phyloP scores from a whole-genome alignment of 2,113 vertebrate species.

The Menura novaehollandiae region DNA sequence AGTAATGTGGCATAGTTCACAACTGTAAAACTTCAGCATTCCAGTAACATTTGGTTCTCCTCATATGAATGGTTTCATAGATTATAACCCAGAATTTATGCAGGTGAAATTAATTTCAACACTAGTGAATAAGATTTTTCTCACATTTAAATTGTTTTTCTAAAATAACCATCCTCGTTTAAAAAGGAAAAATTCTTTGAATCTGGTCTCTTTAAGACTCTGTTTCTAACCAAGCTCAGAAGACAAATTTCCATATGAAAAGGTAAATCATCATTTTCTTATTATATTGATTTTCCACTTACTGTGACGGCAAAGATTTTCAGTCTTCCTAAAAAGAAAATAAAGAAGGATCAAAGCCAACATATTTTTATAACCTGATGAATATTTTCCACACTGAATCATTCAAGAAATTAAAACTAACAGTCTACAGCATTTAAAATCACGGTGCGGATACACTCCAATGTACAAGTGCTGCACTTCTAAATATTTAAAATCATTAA shows the following conservation, averaged over 20 bases:
- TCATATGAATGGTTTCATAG: conserved; percentile 11
- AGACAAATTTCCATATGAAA: conserved; percentile 43
- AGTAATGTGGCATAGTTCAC: not conserved
- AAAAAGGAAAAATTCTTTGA: not conserved
- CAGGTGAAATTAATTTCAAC: conserved; percentile 13
- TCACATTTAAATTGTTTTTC: conserved; percentile 9
- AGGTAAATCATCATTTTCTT: conserved; percentile 49
- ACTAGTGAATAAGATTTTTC: not conserved
- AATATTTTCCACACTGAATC: conserved; percentile 13
- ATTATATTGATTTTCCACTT: conserved; percentile 53
- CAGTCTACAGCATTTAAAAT: not conserved
- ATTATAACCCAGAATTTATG: not conserved
- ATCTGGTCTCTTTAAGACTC: not conserved
- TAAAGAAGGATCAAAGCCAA: conserved; percentile 5
- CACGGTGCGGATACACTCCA: not conserved
- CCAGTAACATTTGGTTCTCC: not conserved
- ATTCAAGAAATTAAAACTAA: conserved; percentile 11
- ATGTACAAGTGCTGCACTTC: not conserved
- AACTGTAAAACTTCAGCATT: conserved; percentile 18
- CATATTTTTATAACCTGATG: not conserved
- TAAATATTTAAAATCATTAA: conserved; percentile 19
- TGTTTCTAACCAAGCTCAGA: not conserved
- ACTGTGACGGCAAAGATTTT: conserved; percentile 10
- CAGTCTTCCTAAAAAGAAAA: not conserved
- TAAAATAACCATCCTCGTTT: conserved; percentile 6